phyloP scores from a whole-genome alignment of 37 sponge, comb jelly and placozoan species.

The Ianthella basta region DNA sequence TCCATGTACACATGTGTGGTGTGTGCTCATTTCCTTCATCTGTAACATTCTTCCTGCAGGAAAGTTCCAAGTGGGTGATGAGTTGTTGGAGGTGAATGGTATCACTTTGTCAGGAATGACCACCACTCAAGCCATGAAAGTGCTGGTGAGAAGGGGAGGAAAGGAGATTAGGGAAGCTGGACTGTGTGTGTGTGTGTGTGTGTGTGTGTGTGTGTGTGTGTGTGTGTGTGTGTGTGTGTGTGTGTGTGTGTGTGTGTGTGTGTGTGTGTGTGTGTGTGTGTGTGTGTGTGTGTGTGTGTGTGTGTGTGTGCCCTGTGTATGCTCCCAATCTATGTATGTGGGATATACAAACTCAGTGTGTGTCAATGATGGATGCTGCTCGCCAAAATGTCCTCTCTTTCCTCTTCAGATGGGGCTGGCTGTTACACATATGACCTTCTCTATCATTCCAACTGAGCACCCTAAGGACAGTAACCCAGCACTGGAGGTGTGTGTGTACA shows the following conservation, averaged over 20 bases:
- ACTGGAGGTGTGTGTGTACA: background rate
- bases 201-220: background rate
- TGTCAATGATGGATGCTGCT: too few relatives aligned
- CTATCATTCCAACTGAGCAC: slow-evolving; percentile 59
- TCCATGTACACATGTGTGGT: background rate
- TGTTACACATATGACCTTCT: slow-evolving; percentile 52
- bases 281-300: slow-evolving; percentile 8
- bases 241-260: slow-evolving; percentile 5
- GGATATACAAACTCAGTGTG: too few relatives aligned
- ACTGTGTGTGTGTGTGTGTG: background rate
- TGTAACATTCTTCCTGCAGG: slow-evolving; percentile 40
- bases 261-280: background rate
- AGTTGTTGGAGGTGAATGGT: slow-evolving; percentile 80
- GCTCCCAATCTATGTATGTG: too few relatives aligned
- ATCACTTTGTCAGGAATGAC: slow-evolving; percentile 60
- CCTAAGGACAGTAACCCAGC: background rate
- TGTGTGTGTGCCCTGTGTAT: too few relatives aligned
- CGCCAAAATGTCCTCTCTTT: background rate
- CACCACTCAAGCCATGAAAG: slow-evolving; percentile 58
- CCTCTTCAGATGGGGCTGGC: slow-evolving; percentile 26
- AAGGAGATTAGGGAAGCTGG: background rate
- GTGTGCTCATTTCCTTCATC: background rate
- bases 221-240: slow-evolving; percentile 3
- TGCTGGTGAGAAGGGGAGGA: slow-evolving; percentile 57
- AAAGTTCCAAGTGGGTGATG: slow-evolving; percentile 76